Evolutionary conservation across 30 jellyfish, hydroid and myxozoan genomes (phyloP), one percentile per base, ranked within the genome.

Genomic region (Mastigias papua): DNA sequence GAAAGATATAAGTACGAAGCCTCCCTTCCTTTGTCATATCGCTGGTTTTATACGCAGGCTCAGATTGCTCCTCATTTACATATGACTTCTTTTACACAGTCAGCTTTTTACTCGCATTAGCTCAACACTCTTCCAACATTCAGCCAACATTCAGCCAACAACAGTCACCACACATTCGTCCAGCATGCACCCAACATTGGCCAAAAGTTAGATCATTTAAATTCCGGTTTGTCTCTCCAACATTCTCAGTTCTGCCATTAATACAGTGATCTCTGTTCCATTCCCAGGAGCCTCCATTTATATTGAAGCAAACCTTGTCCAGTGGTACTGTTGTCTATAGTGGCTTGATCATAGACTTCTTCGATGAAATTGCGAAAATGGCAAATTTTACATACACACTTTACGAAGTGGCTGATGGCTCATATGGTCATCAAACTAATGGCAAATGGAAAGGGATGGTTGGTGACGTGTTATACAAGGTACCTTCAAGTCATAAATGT

Each of bases 381-480:
- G 81, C 88, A 10, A 85, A 85, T 34, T 85, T 85, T 78, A 85
- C 87, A 57, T 85, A 71, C 72, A 13, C 74, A 2, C 15, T 85
- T 0, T 73, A 85, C 50, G 88, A 67, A 28, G 88, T 58, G 6
- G 71, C 84, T 13, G 94, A 85, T 33, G 29, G 29, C 23, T 58
- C 35, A 0, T 85, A 85, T 60, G 94, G 94, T 28, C 81, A 73
- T 37, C 11, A 35, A 9, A 50, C 17, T 1, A 62, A 85, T 62
- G 94, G 94, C 9, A 28, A 22, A n/a, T 85, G 94, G 94, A 35
- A 49, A 26, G 94, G 94, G 22, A 31, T 85, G 82, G 37, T 85
- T 34, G 94, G 94, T 13, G 94, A 85, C 26, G 94, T 85, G 31
- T 57, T 85, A 0, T 85, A 85, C 65, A 72, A 85, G 88, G 93